Percentiles rank a stretch among this genome's conserved stretches.
phyloP scores from a whole-genome alignment of 2,113 vertebrate species.

The Crotalus horridus region DNA sequence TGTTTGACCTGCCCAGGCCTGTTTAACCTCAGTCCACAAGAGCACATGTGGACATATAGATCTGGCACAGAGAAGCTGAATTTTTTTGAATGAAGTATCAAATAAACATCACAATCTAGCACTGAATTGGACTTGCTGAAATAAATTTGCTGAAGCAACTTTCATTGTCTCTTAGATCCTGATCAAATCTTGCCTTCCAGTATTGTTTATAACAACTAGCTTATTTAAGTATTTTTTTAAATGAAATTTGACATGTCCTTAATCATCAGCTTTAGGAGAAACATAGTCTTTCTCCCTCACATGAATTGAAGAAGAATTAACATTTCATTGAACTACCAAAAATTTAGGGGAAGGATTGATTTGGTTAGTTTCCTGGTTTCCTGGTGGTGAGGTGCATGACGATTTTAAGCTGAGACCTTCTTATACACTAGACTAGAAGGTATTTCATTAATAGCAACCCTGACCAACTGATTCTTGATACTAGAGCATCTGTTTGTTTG shows the following conservation, averaged over 20 bases:
- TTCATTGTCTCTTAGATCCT: neutral
- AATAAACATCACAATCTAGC: neutral
- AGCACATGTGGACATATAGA: neutral
- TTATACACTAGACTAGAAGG: neutral
- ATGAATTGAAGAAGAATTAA: neutral
- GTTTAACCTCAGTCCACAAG: neutral
- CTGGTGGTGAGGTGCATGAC: neutral
- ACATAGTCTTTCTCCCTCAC: too few relatives aligned
- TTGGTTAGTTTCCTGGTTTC: neutral
- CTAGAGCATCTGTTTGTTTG: neutral
- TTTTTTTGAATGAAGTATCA: neutral
- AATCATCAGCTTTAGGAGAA: neutral
- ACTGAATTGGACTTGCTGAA: neutral
- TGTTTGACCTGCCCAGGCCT: neutral
- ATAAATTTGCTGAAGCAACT: neutral
- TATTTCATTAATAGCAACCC: neutral
- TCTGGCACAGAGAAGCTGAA: neutral
- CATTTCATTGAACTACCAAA: neutral
- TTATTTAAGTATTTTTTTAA: neutral
- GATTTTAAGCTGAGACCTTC: neutral
- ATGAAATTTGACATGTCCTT: neutral
- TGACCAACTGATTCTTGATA: neutral
- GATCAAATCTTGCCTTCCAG: neutral
- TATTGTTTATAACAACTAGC: neutral
- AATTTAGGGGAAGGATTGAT: neutral